Evolutionary conservation across 2,113 vertebrate genomes (phyloP), one percentile per base, ranked within the genome.

Genomic region (Erythrolamprus reginae): DNA sequence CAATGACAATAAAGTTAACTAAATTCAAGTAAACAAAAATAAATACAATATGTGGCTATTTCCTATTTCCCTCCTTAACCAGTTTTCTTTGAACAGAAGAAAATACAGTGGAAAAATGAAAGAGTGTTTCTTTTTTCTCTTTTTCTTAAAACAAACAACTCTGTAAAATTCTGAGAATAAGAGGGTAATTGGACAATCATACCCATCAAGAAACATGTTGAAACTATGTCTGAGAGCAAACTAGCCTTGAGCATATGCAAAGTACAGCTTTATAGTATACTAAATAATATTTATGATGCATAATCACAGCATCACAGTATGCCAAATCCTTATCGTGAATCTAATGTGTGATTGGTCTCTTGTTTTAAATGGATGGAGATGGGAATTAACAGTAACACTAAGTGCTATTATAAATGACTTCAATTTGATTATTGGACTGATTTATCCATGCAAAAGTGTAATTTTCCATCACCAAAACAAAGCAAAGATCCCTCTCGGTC

Each of bases 391-490:
- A 45, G 48, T 21, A 33, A 45, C 53, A 48, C 26, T 92, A 88
- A n/a, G 90, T 92, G 55, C 47, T 90, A 26, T 53, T 83, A 90
- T 93, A 88, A 38, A 88, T 93, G 8, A 33, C 84, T 93, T 91
- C n/a, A 23, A 77, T 82, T 91, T 90, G 55, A 58, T 90, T 89
- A 86, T 93, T 93, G 83, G 91, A 91, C 10, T 89, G 24, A 45
- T 33, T 52, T 47, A 82, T 12, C 56, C 21, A 50, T 56, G 47
- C 89, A 89, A 84, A 84, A 86, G 28, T 91, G 42, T 90, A 90
- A 91, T 94, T 94, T 94, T 89, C 83, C 92, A 23, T 48, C 70
- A n/a, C 77, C 90, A 90, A 88, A 91, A 89, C 77, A 87, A 88
- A 0, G 0, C 92, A 91, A 89, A 45, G 7, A 17, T 89, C 87